Evolutionary conservation across 2,113 vertebrate genomes (phyloP).

Genomic region (Rhinoptilus africanus): DNA sequence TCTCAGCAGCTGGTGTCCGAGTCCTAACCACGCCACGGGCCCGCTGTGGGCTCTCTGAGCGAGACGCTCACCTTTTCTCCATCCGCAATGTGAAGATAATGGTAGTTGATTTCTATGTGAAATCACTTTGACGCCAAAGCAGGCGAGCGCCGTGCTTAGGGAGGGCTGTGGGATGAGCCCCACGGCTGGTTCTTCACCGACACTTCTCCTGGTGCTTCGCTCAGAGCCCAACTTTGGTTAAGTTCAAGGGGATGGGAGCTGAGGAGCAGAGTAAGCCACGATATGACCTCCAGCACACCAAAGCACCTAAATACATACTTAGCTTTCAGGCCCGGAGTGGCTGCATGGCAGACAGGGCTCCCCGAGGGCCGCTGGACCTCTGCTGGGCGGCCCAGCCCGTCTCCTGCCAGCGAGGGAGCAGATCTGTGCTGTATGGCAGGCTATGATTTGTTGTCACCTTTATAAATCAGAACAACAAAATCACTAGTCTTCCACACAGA

Average conservation of each 20-base stretch:
- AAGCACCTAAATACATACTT: neutral
- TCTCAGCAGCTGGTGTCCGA: neutral
- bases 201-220: neutral
- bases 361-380: neutral
- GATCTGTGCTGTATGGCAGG: conserved; percentile 76
- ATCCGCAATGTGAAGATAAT: neutral
- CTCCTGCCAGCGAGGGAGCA: neutral
- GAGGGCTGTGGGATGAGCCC: neutral
- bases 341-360: neutral
- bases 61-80: neutral
- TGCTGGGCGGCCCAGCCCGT: neutral
- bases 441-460: conserved; percentile 85
- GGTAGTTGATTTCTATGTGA: neutral
- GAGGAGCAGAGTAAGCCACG: neutral
- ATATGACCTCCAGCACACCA: neutral
- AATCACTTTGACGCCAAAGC: neutral
- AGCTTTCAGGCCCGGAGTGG: neutral
- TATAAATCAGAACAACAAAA: conserved; percentile 84
- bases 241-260: neutral
- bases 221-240: neutral
- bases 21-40: neutral
- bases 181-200: neutral
- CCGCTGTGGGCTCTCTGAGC: neutral
- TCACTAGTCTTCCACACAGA: conserved; percentile 90
- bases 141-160: neutral